Conservation (phyloP, 2,888 invertebrate species). For the Venusia cambrica region DNA sequence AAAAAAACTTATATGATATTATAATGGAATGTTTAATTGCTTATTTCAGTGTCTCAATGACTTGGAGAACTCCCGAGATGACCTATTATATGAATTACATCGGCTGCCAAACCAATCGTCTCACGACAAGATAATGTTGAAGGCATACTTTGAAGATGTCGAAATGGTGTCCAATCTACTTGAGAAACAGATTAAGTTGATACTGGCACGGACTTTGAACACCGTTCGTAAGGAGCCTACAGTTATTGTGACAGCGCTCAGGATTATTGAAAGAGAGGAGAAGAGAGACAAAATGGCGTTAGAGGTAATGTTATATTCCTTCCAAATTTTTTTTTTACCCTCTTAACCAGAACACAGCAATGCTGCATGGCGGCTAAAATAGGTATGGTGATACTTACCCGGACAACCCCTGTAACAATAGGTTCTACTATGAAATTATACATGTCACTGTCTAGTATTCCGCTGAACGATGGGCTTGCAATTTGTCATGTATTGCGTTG, state of each 20-base stretch:
- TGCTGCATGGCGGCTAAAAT: no score
- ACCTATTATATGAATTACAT: slow-evolving; percentile 95
- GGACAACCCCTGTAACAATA: no score
- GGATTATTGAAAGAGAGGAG: slow-evolving; percentile 98
- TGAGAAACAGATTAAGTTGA: slow-evolving; percentile 95
- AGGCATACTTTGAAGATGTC: slow-evolving; percentile 98
- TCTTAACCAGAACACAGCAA: no score
- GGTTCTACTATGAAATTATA: no score
- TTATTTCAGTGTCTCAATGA: slow-evolving; percentile 90
- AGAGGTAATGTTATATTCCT: no score
- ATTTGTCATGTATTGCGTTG: no score
- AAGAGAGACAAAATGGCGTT: slow-evolving; percentile 94
- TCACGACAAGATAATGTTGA: slow-evolving; percentile 94
- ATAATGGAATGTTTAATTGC: slow-evolving; percentile 5
- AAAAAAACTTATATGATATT: neutral
- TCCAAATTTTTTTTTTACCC: no score
- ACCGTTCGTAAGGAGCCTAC: slow-evolving; percentile 97
- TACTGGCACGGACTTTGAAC: slow-evolving; percentile 93
- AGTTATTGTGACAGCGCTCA: slow-evolving; percentile 95
- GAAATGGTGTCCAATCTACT: slow-evolving; percentile 92
- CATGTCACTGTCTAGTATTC: no score
- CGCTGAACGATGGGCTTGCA: no score
- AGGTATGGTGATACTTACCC: no score
- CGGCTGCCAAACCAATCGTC: slow-evolving; percentile 94
- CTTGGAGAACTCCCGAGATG: slow-evolving; percentile 97